phyloP scores from a whole-genome alignment of 1,140 invertebrate species.

The Drosophila virilis region DNA sequence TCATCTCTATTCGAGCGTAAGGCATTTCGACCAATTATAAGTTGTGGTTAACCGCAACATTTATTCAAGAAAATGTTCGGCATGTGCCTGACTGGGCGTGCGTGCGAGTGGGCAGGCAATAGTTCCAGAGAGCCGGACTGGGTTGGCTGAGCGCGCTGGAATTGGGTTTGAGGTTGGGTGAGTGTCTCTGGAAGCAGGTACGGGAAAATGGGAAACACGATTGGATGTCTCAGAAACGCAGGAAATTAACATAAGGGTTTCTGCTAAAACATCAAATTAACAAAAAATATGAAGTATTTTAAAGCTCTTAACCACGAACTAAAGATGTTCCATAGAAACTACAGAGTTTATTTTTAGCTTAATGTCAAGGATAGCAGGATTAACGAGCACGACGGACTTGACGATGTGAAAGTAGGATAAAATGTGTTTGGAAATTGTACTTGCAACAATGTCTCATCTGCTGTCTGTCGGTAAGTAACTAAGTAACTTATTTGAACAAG shows the following conservation, averaged over 20 bases:
- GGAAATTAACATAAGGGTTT: no score
- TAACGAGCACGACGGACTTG: no score
- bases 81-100: constrained; percentile 40
- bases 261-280: no score
- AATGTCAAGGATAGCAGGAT: no score
- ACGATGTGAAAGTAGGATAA: no score
- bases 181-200: constrained; percentile 3
- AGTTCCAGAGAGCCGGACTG: constrained; percentile 7
- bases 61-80: constrained; percentile 83
- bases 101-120: constrained; percentile 56
- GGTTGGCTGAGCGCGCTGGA: constrained; percentile 23
- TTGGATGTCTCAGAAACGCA: neutral
- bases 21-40: constrained; percentile 84
- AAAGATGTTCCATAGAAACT: no score
- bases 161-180: constrained; percentile 1
- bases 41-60: constrained; percentile 84
- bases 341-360: no score
- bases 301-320: no score
- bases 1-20: constrained; percentile 61
- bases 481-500: neutral
- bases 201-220: constrained; percentile 13
- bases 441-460: neutral
- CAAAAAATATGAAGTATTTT: no score
- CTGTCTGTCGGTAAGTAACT: neutral
- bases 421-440: no score